phyloP scores from a whole-genome alignment of 2,888 invertebrate genomes.

The Cosmia pyralina region DNA sequence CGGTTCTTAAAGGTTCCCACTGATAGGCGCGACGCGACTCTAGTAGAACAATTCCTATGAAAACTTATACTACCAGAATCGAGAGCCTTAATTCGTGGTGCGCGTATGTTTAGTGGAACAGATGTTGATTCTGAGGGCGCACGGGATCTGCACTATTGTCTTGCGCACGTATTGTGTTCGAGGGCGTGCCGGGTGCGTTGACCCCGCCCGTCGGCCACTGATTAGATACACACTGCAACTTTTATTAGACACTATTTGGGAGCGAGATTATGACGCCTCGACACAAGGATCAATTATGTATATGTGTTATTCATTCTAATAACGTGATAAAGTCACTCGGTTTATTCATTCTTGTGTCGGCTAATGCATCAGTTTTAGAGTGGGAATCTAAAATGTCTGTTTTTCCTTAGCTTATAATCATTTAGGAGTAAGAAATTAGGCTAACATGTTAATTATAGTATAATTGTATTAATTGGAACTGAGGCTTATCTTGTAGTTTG shows the following conservation, averaged over 20 bases:
- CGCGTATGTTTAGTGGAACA: conserved; percentile 30
- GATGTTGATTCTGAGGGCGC: conserved; percentile 49
- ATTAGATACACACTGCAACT: conserved; percentile 78
- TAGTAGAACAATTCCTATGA: too few species aligned
- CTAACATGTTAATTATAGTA: background rate
- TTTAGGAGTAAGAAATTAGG: background rate
- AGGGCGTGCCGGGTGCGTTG: conserved; percentile 74
- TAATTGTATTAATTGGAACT: conserved; percentile 1
- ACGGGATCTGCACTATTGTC: conserved; percentile 61
- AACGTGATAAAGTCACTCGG: background rate
- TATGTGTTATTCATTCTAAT: conserved; percentile 35
- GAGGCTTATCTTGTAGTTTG: background rate
- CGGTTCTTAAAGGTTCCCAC: background rate
- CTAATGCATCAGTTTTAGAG: background rate
- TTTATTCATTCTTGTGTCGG: conserved; percentile 8
- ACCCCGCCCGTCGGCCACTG: conserved; percentile 76
- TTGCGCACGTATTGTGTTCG: conserved; percentile 57
- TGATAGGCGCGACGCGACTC: too few species aligned
- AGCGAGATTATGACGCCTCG: conserved; percentile 51
- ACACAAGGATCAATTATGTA: conserved; percentile 40
- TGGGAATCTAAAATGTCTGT: background rate
- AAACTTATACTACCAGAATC: too few species aligned
- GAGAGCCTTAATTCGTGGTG: background rate
- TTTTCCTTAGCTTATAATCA: background rate
- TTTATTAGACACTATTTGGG: conserved; percentile 69